Evolutionary conservation across 2,113 vertebrate genomes (phyloP).

Genomic region (Brachirus orientalis): DNA sequence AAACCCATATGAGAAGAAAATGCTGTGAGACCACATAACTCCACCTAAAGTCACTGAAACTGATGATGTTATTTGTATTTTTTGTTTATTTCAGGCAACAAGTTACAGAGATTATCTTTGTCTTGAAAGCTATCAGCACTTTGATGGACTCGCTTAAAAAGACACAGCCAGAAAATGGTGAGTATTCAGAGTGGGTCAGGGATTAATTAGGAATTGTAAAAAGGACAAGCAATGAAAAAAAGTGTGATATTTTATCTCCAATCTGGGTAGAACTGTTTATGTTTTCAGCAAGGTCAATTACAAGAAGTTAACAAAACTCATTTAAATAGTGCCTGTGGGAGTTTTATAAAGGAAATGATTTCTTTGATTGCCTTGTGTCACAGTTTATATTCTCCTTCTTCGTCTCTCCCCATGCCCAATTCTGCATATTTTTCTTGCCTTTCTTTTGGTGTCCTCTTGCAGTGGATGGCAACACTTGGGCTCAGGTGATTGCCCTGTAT

Average conservation of each 20-base stretch:
- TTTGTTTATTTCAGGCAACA: constrained; percentile 87
- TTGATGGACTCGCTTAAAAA: constrained; percentile 99
- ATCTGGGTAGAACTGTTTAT: constrained; percentile 44
- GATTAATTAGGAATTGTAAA: constrained; percentile 7
- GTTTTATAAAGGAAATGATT: constrained; percentile 45
- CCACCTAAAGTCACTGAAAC: constrained; percentile 1
- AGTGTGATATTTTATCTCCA: constrained; percentile 12
- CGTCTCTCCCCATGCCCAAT: constrained; percentile 9
- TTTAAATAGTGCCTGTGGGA: constrained; percentile 41
- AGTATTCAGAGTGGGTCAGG: constrained; percentile 65
- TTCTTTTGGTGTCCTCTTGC: constrained; percentile 37
- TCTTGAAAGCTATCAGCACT: constrained; percentile 98
- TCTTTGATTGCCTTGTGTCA: constrained; percentile 50
- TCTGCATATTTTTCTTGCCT: too few species aligned
- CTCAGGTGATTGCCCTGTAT: constrained; percentile 96
- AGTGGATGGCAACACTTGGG: constrained; percentile 98
- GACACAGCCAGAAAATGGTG: constrained; percentile 98
- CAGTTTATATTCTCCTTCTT: constrained; percentile 22
- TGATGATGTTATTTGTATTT: constrained; percentile 13
- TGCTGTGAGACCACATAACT: too few species aligned
- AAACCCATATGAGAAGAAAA: too few species aligned
- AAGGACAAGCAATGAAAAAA: not conserved
- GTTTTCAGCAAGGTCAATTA: constrained; percentile 57
- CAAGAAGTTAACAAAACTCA: constrained; percentile 37
- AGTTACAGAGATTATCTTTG: constrained; percentile 99